phyloP scores from a whole-genome alignment of 2,888 invertebrate genomes.

The Leptura quadrifasciata region DNA sequence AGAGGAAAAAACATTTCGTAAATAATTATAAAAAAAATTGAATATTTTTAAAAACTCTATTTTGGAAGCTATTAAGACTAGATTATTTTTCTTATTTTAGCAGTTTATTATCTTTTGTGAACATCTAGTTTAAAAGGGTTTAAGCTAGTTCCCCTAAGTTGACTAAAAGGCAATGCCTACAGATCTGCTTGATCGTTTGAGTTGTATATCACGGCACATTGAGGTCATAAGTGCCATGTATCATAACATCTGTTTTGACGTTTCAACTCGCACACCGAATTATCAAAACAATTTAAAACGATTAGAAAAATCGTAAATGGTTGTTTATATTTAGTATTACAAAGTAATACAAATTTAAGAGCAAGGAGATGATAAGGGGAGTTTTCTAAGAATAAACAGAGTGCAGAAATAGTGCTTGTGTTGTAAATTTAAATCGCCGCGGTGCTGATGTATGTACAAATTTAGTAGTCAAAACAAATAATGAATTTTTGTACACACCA shows the following conservation, averaged over 20 bases:
- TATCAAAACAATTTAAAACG: neutral
- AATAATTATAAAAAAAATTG: too few species aligned
- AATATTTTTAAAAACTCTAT: too few species aligned
- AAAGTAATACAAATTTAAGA: neutral
- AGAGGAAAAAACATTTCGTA: too few species aligned
- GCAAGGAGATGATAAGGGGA: constrained; percentile 10
- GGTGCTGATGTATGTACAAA: neutral
- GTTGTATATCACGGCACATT: neutral
- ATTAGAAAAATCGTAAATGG: neutral
- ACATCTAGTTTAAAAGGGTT: too few species aligned
- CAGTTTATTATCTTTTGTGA: too few species aligned
- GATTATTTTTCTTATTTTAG: too few species aligned
- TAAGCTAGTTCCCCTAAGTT: too few species aligned
- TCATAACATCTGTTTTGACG: neutral
- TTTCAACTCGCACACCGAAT: neutral
- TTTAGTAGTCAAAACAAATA: neutral
- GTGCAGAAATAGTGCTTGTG: constrained; percentile 57
- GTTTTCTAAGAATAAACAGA: constrained; percentile 51
- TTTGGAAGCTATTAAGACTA: too few species aligned
- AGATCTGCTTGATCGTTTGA: neutral
- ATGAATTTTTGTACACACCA: neutral
- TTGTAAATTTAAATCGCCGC: constrained; percentile 50
- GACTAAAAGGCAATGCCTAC: too few species aligned
- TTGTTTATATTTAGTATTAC: neutral
- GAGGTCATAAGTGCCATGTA: neutral